phyloP scores from a whole-genome alignment of 2,113 vertebrate species.

The Rhynchomys soricoides region DNA sequence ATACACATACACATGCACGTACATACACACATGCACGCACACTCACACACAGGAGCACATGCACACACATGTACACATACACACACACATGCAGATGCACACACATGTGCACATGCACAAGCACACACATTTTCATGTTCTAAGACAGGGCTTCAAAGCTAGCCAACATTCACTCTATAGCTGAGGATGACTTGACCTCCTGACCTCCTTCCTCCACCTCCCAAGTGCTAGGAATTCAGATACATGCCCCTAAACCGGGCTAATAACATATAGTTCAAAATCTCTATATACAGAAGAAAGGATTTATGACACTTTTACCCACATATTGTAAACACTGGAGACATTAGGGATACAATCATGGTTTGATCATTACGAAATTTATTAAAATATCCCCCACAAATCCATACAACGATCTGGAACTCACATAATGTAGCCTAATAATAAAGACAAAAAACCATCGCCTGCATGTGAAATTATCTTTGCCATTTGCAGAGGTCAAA shows the following conservation, averaged over 20 bases:
- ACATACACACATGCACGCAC: not conserved
- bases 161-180: not conserved
- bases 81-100: not conserved
- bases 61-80: not conserved
- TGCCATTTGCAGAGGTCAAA: conserved; percentile 54
- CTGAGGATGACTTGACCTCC: not conserved
- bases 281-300: not conserved
- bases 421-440: conserved; percentile 3
- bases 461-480: not conserved
- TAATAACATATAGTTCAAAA: not conserved
- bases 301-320: not conserved
- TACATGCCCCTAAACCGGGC: not conserved
- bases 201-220: not conserved
- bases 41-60: not conserved
- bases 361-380: not conserved
- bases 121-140: not conserved
- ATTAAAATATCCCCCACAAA: not conserved
- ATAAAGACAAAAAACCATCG: conserved; percentile 50
- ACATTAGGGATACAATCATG: not conserved
- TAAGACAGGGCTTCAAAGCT: not conserved
- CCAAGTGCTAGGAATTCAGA: not conserved
- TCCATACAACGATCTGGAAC: not conserved
- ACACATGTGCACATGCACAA: not conserved
- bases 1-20: no score
- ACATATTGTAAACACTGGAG: not conserved